Conservation (phyloP, 2,888 invertebrate genomes). For the Epirrhoe alternata region DNA sequence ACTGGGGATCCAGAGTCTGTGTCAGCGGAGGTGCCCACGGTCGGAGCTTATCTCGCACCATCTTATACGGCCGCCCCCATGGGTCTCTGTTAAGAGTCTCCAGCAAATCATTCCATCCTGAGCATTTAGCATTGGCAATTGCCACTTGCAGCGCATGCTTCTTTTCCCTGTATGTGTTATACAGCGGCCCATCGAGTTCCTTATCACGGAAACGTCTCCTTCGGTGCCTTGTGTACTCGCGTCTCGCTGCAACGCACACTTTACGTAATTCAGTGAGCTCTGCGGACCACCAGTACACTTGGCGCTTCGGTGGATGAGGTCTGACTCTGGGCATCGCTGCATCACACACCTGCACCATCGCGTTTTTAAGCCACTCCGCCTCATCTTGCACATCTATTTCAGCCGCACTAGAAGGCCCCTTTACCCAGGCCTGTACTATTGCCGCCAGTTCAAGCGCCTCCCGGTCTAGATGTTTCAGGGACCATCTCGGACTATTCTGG, state of each 20-base stretch:
- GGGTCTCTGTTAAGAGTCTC: too few relatives aligned
- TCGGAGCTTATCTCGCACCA: too few relatives aligned
- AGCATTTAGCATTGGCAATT: not conserved
- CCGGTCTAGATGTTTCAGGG: not conserved
- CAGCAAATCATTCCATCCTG: too few relatives aligned
- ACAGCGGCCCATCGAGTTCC: not conserved
- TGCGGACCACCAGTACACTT: conserved; percentile 23
- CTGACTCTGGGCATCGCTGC: conserved; percentile 5
- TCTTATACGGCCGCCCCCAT: too few relatives aligned
- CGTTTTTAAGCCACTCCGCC: too few relatives aligned
- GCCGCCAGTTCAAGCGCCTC: too few relatives aligned
- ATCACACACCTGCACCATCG: conserved; percentile 13
- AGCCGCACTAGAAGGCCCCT: too few relatives aligned
- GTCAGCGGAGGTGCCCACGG: too few relatives aligned
- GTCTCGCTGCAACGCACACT: conserved; percentile 10
- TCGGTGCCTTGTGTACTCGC: conserved; percentile 10
- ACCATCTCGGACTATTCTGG: not conserved
- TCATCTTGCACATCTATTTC: not conserved
- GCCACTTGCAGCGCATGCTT: not conserved
- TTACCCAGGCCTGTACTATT: too few relatives aligned
- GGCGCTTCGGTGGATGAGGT: not conserved
- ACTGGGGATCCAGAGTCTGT: too few relatives aligned
- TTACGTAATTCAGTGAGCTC: conserved; percentile 11
- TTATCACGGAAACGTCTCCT: conserved; percentile 7
- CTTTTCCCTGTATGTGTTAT: not conserved